Percentiles rank a stretch among this genome's conserved stretches.
Conservation (phyloP, 2,113 vertebrate species). For the Heloderma charlesbogerti region DNA sequence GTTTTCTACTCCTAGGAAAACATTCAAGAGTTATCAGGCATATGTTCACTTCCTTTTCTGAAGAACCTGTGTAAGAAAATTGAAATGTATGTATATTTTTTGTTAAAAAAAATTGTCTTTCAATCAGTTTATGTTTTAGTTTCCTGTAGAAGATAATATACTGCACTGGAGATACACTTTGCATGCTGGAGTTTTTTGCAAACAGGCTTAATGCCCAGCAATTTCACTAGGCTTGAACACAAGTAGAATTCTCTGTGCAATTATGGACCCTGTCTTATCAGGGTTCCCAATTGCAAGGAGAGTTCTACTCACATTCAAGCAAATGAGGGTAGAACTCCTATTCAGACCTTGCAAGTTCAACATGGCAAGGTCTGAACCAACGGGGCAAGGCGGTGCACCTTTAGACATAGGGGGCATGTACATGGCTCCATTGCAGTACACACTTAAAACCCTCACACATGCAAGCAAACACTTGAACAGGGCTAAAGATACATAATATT, state of each 20-base stretch:
- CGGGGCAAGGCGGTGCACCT: too few species aligned
- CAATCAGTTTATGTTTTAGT: not conserved
- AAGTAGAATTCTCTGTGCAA: too few species aligned
- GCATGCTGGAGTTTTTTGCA: not conserved
- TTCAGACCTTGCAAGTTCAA: too few species aligned
- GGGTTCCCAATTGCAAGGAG: too few species aligned
- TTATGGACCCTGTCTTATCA: too few species aligned
- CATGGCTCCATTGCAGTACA: too few species aligned
- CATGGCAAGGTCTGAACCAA: too few species aligned
- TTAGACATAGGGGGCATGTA: too few species aligned
- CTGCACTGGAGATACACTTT: not conserved
- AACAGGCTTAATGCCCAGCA: not conserved
- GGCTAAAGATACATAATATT: not conserved
- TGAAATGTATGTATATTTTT: constrained; percentile 72
- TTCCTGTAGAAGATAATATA: not conserved
- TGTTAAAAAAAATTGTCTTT: not conserved
- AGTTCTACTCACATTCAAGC: too few species aligned
- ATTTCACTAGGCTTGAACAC: not conserved
- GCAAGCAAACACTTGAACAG: too few species aligned
- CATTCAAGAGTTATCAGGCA: constrained; percentile 27
- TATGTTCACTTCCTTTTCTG: constrained; percentile 78
- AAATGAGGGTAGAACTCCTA: too few species aligned
- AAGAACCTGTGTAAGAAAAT: constrained; percentile 75
- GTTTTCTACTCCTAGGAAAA: constrained; percentile 67
- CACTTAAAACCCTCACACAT: too few species aligned